Evolutionary conservation across 2,797 vertebrate species (phyloP), one percentile per base, ranked within the genome.

Genomic region (Pipistrellus kuhlii): DNA sequence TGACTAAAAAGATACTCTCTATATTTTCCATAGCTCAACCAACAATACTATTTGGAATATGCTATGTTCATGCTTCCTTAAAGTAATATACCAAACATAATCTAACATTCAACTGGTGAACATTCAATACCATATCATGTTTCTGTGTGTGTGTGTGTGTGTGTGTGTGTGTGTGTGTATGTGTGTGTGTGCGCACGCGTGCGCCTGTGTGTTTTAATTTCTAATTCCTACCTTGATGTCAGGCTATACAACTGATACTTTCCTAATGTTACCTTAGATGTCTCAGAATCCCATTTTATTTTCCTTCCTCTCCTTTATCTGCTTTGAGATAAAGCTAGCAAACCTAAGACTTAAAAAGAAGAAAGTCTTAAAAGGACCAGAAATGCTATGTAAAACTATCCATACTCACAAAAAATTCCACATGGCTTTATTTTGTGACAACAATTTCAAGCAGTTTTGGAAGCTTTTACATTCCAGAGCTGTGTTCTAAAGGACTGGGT

Each of bases 21-120:
- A 71, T 66, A 69, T 44, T 84, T 6, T 27, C 55, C 25, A 69
- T 7, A n/a, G 30, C 32, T 78, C 62, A 35, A 20, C 82, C 71
- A 87, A 69, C 80, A 88, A 69, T 27, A 69, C 6, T 38, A 80
- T 21, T 68, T 75, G n/a, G 48, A 87, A 88, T 62, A 57, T 78
- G 92, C 53, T 62, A 27, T 13, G 44, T 53, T 12, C 27, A 82
- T n/a, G 32, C 18, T 83, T 90, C 64, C 77, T 84, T 78, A 57
- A 82, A 95, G 85, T 62, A 77, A 91, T 46, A 90, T 3, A 84
- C 23, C 53, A 86, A 86, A 86, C 15, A 64, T 81, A 82, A 85
- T 46, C 55, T 64, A 46, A 69, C 44, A 51, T 88, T 90, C 48
- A 90, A 86, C 30, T 78, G 51, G n/a, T 62, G 8, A 84, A 75